A percentile compares a stretch with the other conserved stretches of the same genome.
Conservation (phyloP, 2,797 vertebrate species). For the Moxostoma hubbsi region DNA sequence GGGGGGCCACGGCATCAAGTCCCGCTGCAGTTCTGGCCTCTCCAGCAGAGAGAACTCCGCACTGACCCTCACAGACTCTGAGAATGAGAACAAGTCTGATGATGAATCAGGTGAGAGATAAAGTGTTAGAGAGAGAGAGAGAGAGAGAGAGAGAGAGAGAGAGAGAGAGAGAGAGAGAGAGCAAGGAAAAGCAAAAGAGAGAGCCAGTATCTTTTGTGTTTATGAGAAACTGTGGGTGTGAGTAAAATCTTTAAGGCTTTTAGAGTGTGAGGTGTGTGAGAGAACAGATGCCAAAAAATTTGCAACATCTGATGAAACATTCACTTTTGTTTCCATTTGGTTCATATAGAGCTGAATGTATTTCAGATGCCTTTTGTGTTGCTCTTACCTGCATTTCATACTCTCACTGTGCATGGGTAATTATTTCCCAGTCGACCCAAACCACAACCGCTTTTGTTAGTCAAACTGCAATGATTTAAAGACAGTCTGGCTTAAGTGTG, state of each 20-base stretch:
- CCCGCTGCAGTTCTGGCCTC: conserved; percentile 84
- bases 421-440: neutral
- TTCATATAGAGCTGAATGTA: conserved; percentile 40
- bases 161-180: conserved; percentile 11
- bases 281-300: conserved; percentile 34
- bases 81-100: conserved; percentile 89
- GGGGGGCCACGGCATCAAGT: conserved; percentile 82
- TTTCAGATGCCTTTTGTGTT: conserved; percentile 21
- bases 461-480: conserved; percentile 4
- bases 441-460: neutral
- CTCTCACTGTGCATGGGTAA: neutral
- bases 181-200: too few relatives aligned
- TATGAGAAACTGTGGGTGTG: conserved; percentile 12
- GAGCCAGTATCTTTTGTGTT: neutral
- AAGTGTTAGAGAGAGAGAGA: conserved; percentile 43
- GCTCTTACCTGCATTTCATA: conserved; percentile 14
- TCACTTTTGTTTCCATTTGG: conserved; percentile 11
- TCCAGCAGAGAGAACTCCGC: conserved; percentile 89
- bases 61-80: conserved; percentile 88
- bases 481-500: neutral
- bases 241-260: conserved; percentile 36
- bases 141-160: neutral
- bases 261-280: conserved; percentile 8
- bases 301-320: conserved; percentile 40
- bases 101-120: conserved; percentile 83